Evolutionary conservation across 2,888 invertebrate genomes (phyloP), one percentile per base, ranked within the genome.

Genomic region (Pasiphila rectangulata): DNA sequence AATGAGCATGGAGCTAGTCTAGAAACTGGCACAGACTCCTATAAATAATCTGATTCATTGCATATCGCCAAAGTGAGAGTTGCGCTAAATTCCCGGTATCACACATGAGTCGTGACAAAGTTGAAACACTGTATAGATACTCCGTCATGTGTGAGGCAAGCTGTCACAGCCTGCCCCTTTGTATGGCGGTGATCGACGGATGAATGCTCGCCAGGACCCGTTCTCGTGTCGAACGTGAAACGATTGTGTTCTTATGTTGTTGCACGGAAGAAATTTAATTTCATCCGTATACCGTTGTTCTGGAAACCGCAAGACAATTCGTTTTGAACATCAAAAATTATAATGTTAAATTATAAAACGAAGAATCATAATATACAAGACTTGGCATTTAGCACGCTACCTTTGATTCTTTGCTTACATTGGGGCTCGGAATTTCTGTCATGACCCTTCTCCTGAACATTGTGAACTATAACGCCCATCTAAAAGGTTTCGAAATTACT

Each of bases 141-240:
- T 30, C 37, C 21, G 40, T 40, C 37, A 30, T 27, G 40, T 32
- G 30, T 43, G 16, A 15, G 58, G 52, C n/a, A n/a, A n/a, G n/a
- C 59, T 10, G 56, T 56, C 65, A 54, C 42, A 50, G 46, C 53
- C 49, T 54, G 61, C 59, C 58, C 55, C 62, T 66, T 69, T 70
- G 69, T 67, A 56, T 58, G 43, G 30, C 36, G 40, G 21, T 80
- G 80, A 80, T 76, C 65, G 80, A 80, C 80, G 64, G 63, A 63
- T 79, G 78, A 79, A 79, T 79, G 61, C 70, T 51, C 35, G 35
- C 50, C 34, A 32, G 52, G 55, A 49, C 53, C 57, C 51, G 56
- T 54, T 56, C 46, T 57, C 46, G 47, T 44, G 47, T 50, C 54
- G 46, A 46, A 51, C 38, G 25, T 46, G 20, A 32, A 34, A 39